A percentile compares a stretch with the other conserved stretches of the same genome.
Conservation (phyloP, 2,797 vertebrate species). For the Anabas testudineus region DNA sequence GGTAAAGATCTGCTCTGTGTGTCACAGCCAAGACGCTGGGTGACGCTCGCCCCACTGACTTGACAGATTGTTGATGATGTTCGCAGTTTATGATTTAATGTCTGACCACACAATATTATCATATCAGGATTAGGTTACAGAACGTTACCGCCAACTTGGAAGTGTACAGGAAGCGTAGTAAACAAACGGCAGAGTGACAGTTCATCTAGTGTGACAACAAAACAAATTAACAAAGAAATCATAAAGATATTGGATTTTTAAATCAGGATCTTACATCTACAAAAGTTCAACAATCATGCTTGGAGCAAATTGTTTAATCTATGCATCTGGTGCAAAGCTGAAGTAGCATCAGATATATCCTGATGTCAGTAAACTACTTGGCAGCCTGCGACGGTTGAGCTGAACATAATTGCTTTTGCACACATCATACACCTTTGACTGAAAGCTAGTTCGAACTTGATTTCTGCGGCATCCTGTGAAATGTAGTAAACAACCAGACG, state of each 20-base stretch:
- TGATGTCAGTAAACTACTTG: background rate
- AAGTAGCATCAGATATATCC: conserved; percentile 20
- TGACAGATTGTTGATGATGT: conserved; percentile 17
- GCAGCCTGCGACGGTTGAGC: conserved; percentile 1
- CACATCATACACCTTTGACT: background rate
- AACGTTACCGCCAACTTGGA: background rate
- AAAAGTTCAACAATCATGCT: background rate
- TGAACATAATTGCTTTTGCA: conserved; percentile 24
- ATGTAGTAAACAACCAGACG: background rate
- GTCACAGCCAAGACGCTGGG: conserved; percentile 70
- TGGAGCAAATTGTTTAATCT: too few species aligned
- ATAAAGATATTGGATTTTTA: too few species aligned
- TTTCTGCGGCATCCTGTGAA: background rate
- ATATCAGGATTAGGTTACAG: conserved; percentile 5
- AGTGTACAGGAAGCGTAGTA: too few species aligned
- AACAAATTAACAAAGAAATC: too few species aligned
- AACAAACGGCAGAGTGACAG: too few species aligned
- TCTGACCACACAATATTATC: conserved; percentile 23
- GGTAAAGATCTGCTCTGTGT: conserved; percentile 44
- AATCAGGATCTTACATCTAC: background rate
- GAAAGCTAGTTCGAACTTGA: conserved; percentile 21
- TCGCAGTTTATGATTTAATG: conserved; percentile 25
- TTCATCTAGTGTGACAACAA: too few species aligned
- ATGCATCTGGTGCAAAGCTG: background rate
- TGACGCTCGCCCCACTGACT: conserved; percentile 44